A percentile compares a stretch with the other conserved stretches of the same genome.
Evolutionary conservation across 2,113 vertebrate genomes (phyloP).

Genomic region (Struthidea cinerea): DNA sequence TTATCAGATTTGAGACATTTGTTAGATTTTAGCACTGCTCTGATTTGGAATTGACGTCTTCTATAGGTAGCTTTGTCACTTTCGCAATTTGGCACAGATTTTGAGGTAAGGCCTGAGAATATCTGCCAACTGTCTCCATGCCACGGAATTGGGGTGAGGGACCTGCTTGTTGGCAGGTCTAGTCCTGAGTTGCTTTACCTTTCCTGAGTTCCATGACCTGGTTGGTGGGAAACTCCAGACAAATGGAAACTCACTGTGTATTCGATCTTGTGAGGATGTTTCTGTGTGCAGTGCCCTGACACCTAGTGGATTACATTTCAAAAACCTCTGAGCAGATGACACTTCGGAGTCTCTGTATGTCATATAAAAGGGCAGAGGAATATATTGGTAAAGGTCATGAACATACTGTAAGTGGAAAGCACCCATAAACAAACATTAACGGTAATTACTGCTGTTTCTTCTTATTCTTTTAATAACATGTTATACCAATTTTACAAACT

Average conservation of each 20-base stretch:
- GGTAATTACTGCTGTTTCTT: background rate
- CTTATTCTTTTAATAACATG: background rate
- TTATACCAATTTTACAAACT: background rate
- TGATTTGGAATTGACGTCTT: background rate
- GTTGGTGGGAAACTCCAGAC: background rate
- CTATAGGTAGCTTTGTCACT: background rate
- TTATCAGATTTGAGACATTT: background rate
- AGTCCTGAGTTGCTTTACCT: background rate
- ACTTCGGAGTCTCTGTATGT: background rate
- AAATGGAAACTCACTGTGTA: background rate
- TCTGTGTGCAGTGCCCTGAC: constrained; percentile 17
- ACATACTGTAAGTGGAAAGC: background rate
- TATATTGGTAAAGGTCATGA: background rate
- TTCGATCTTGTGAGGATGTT: background rate
- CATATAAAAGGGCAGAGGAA: background rate
- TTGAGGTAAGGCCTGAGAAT: background rate
- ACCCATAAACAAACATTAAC: background rate
- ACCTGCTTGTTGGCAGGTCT: background rate
- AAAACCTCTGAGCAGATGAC: background rate
- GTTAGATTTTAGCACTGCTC: background rate
- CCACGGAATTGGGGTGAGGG: fast-evolving
- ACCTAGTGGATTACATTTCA: constrained; percentile 17
- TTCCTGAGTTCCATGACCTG: background rate
- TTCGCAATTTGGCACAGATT: background rate
- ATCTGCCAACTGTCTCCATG: background rate